These are phyloP conservation scores for Notolabrus celidotus DNA, from an alignment of 2,797 vertebrate genomes.

Conservation along the genomic window DNA sequence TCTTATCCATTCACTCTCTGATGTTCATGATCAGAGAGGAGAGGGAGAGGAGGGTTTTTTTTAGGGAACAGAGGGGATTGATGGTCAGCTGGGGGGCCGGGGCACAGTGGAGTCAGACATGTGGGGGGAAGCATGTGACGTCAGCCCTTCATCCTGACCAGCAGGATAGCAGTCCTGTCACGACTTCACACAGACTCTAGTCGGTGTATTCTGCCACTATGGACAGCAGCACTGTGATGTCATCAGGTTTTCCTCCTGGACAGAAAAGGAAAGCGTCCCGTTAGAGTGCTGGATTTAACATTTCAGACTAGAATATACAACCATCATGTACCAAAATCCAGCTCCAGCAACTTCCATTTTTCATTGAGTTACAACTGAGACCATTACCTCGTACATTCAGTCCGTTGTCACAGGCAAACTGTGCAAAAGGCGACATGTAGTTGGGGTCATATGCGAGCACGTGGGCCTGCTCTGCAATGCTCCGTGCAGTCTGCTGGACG, in stretches of 20 bases:
- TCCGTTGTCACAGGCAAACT: slow-evolving; percentile 98
- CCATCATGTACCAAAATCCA: background rate
- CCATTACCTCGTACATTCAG: slow-evolving; percentile 95
- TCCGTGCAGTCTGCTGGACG: slow-evolving; percentile 95
- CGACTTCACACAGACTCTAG: slow-evolving; percentile 77
- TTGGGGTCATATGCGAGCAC: slow-evolving; percentile 98
- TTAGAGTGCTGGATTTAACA: slow-evolving; percentile 8
- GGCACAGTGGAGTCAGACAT: slow-evolving; percentile 36
- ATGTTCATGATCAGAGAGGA: slow-evolving; percentile 21
- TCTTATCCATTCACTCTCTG: slow-evolving; percentile 28
- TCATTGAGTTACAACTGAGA: too few relatives aligned
- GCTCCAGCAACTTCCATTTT: background rate
- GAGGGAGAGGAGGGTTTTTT: slow-evolving; percentile 11
- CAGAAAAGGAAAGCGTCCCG: slow-evolving; percentile 4
- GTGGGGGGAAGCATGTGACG: slow-evolving; percentile 34
- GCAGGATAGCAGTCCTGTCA: slow-evolving; percentile 78
- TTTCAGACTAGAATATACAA: background rate
- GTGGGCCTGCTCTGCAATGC: slow-evolving; percentile 97
- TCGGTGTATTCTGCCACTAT: slow-evolving; percentile 99
- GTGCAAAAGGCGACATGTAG: slow-evolving; percentile 99
- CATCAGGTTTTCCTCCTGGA: slow-evolving; percentile 93
- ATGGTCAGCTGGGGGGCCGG: slow-evolving; percentile 29
- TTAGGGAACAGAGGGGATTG: background rate
- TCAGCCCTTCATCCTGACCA: slow-evolving; percentile 79
- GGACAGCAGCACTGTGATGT: slow-evolving; percentile 98